phyloP scores from a whole-genome alignment of 2,888 invertebrate genomes.

The Ariolimax columbianus region DNA sequence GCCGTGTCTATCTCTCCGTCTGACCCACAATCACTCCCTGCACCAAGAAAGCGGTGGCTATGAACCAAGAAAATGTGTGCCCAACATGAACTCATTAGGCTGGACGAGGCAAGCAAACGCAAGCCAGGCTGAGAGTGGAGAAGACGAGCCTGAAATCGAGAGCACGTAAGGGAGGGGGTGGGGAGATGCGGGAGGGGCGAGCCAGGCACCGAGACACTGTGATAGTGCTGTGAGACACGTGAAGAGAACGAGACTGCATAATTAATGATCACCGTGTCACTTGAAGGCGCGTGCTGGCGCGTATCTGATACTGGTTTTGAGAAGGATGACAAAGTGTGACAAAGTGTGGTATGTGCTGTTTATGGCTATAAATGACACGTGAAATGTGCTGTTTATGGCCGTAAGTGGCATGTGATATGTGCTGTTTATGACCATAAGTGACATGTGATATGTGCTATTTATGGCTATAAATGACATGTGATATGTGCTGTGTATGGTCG shows the following conservation, averaged over 20 bases:
- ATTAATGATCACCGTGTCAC: constrained; percentile 13
- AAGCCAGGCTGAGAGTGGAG: neutral
- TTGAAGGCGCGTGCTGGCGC: neutral
- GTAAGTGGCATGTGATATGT: no score
- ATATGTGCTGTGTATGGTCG: no score
- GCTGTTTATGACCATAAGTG: no score
- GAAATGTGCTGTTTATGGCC: no score
- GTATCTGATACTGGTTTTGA: neutral
- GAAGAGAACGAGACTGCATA: neutral
- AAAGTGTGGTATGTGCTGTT: no score
- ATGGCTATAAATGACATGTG: no score
- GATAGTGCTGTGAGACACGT: neutral
- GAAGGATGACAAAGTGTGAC: no score
- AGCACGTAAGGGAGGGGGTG: neutral
- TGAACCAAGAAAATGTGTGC: neutral
- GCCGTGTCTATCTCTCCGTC: no score
- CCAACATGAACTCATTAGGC: neutral
- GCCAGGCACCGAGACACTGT: neutral
- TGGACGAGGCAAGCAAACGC: constrained; percentile 20
- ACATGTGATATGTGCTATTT: no score
- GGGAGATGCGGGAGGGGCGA: neutral
- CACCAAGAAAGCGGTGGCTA: no score
- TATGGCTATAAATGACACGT: no score
- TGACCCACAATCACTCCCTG: no score
- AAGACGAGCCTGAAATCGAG: neutral